phyloP scores from a whole-genome alignment of 2,797 vertebrate species.

The Megalops cyprinoides region DNA sequence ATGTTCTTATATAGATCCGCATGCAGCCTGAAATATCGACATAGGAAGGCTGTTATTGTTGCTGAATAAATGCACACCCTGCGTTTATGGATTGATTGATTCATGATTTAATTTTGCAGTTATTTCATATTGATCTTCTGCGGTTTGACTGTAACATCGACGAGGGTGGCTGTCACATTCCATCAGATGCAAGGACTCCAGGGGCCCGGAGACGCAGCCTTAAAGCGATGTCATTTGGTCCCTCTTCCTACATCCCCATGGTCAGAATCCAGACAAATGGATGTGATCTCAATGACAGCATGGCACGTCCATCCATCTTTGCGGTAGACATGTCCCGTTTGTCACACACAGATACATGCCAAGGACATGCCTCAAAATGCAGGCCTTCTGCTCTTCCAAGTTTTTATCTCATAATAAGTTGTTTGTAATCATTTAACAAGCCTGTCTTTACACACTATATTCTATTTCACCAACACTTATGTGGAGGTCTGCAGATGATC shows the following conservation, averaged over 20 bases:
- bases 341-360: constrained; percentile 5
- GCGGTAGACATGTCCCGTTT: neutral
- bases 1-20: constrained; percentile 49
- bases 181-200: constrained; percentile 38
- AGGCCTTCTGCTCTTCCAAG: neutral
- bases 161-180: constrained; percentile 40
- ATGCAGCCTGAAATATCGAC: constrained; percentile 56
- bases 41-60: constrained; percentile 49
- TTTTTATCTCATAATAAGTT: neutral
- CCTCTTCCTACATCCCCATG: neutral
- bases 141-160: constrained; percentile 42
- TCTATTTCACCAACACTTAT: neutral
- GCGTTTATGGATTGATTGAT: constrained; percentile 60
- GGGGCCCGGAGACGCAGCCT: neutral
- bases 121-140: constrained; percentile 56
- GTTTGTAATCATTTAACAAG: constrained; percentile 2
- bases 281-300: neutral
- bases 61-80: constrained; percentile 55
- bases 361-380: constrained; percentile 17
- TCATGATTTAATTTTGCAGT: constrained; percentile 48
- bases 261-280: constrained; percentile 1
- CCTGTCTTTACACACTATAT: neutral
- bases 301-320: constrained; percentile 5
- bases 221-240: neutral
- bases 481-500: neutral